phyloP scores from a whole-genome alignment of 2,113 vertebrate species.

The Tychaedon coryphoeus region DNA sequence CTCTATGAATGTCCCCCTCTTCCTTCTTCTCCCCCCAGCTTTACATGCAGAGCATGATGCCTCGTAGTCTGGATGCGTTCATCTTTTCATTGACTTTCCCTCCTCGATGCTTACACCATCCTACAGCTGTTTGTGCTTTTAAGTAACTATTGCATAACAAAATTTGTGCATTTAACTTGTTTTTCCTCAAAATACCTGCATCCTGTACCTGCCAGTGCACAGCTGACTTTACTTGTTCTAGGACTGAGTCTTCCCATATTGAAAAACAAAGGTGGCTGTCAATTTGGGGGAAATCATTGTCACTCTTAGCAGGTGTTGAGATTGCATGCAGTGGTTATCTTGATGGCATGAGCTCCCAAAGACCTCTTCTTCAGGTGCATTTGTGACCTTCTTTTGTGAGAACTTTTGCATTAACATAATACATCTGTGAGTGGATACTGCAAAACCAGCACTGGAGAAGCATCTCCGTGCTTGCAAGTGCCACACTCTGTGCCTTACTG shows the following conservation, averaged over 20 bases:
- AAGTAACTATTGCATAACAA: not conserved
- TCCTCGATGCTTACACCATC: not conserved
- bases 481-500: not conserved
- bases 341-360: not conserved
- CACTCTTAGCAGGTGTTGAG: not conserved
- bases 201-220: not conserved
- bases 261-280: not conserved
- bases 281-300: not conserved
- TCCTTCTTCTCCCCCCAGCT: not conserved
- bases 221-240: not conserved
- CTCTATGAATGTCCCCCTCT: not conserved
- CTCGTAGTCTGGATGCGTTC: rapidly evolving
- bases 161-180: not conserved
- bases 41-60: not conserved
- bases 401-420: not conserved
- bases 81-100: not conserved
- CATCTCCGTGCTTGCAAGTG: not conserved
- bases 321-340: not conserved
- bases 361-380: not conserved
- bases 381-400: slow-evolving; percentile 31
- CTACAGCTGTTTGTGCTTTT: not conserved
- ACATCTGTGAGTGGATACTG: not conserved
- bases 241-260: not conserved
- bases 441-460: not conserved
- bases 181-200: not conserved